Conservation (phyloP, 2,888 invertebrate genomes). For the Camptogramma bilineatum region DNA sequence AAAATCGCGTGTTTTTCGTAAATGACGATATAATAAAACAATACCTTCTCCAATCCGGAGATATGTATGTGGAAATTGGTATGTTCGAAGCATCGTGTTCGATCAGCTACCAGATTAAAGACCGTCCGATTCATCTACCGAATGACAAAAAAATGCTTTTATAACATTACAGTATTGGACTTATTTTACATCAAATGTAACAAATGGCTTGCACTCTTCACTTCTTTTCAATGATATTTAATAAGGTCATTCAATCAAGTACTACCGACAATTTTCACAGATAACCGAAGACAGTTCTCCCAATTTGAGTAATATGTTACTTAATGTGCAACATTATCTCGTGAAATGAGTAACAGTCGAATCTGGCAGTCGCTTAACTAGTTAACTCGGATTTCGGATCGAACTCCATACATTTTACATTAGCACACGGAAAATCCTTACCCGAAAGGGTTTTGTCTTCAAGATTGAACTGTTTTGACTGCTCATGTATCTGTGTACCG, state of each 20-base stretch:
- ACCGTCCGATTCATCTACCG: slow-evolving; percentile 2
- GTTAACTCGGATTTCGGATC: slow-evolving; percentile 38
- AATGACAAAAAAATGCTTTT: too few relatives aligned
- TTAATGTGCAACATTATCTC: neutral
- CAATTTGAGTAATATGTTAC: neutral
- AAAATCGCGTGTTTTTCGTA: slow-evolving; percentile 8
- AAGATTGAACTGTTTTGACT: slow-evolving; percentile 21
- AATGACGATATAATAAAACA: slow-evolving; percentile 19
- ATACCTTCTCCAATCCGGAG: slow-evolving; percentile 17
- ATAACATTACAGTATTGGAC: too few relatives aligned
- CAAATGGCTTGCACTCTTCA: too few relatives aligned
- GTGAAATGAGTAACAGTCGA: neutral
- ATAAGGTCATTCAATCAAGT: too few relatives aligned
- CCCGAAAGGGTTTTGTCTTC: slow-evolving; percentile 39
- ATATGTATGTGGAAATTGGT: slow-evolving; percentile 32
- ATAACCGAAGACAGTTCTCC: too few relatives aligned
- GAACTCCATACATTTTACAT: slow-evolving; percentile 62
- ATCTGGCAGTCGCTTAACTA: slow-evolving; percentile 4
- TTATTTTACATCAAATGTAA: too few relatives aligned
- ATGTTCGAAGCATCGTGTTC: slow-evolving; percentile 30
- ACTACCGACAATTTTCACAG: too few relatives aligned
- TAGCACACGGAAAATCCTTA: slow-evolving; percentile 55
- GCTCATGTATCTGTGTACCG: slow-evolving; percentile 9
- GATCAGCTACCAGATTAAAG: slow-evolving; percentile 14
- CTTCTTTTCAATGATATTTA: too few relatives aligned